phyloP scores from a whole-genome alignment of 2,113 vertebrate species.

The Cyanoramphus novaezelandiae region DNA sequence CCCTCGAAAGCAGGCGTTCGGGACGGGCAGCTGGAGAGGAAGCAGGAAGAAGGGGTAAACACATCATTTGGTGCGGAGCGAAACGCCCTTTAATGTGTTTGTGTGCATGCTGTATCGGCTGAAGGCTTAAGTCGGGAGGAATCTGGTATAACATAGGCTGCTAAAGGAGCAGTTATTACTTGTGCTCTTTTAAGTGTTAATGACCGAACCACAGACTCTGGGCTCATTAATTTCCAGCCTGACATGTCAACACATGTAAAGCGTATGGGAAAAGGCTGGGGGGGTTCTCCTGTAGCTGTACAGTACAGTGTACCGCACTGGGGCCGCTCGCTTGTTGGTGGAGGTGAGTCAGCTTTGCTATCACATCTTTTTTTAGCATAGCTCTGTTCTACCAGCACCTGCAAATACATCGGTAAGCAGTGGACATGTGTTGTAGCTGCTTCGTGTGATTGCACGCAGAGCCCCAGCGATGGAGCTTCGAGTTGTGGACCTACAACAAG shows the following conservation, averaged over 20 bases:
- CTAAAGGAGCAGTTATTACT: not conserved
- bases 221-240: not conserved
- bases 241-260: not conserved
- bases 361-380: not conserved
- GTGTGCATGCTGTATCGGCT: rapidly evolving
- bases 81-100: not conserved
- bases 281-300: not conserved
- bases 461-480: not conserved
- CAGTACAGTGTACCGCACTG: rapidly evolving
- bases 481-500: not conserved
- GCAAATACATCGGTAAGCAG: not conserved
- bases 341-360: conserved; percentile 44
- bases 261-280: not conserved
- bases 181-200: not conserved
- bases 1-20: not conserved
- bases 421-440: not conserved
- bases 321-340: not conserved
- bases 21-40: rapidly evolving
- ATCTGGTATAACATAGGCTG: not conserved
- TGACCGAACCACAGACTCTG: not conserved
- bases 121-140: not conserved
- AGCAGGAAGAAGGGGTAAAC: rapidly evolving
- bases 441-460: not conserved
- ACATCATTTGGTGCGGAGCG: rapidly evolving
- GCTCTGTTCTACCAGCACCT: not conserved